Evolutionary conservation across 2,888 invertebrate species (phyloP).

Genomic region (Cosmorhoe ocellata): DNA sequence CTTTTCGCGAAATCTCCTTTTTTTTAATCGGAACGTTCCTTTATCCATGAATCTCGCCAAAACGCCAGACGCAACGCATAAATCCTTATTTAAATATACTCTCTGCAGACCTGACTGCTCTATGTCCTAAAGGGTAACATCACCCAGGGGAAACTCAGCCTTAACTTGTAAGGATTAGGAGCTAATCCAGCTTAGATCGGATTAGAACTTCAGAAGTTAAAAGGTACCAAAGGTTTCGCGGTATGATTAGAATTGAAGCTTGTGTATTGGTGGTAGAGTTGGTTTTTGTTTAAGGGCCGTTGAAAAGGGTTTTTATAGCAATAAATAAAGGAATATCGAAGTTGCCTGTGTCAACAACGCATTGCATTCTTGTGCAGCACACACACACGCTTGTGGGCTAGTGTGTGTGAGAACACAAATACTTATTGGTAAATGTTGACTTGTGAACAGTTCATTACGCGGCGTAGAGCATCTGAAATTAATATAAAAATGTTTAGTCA

Average conservation of each 20-base stretch:
- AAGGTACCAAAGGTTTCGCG: conserved; percentile 44
- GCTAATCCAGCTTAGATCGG: conserved; percentile 40
- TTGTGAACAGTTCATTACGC: conserved; percentile 55
- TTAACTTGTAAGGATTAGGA: conserved; percentile 37
- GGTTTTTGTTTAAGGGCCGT: conserved; percentile 25
- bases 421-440: conserved; percentile 80
- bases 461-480: conserved; percentile 33
- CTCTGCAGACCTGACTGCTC: conserved; percentile 40
- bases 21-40: conserved; percentile 64
- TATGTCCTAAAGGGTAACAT: conserved; percentile 39
- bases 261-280: conserved; percentile 18
- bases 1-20: conserved; percentile 57
- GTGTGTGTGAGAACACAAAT: conserved; percentile 71
- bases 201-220: conserved; percentile 25
- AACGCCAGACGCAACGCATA: conserved; percentile 80
- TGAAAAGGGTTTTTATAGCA: conserved; percentile 75
- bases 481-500: conserved; percentile 10
- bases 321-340: conserved; percentile 83
- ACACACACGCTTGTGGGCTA: conserved; percentile 35
- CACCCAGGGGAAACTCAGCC: conserved; percentile 38
- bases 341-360: conserved; percentile 82
- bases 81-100: conserved; percentile 82
- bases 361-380: conserved; percentile 76
- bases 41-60: conserved; percentile 80
- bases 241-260: conserved; percentile 30